A percentile compares a stretch with the other conserved stretches of the same genome.
These are phyloP conservation scores for Myotis planiceps DNA, from an alignment of 2,797 vertebrate genomes.

Conservation along the genomic window DNA sequence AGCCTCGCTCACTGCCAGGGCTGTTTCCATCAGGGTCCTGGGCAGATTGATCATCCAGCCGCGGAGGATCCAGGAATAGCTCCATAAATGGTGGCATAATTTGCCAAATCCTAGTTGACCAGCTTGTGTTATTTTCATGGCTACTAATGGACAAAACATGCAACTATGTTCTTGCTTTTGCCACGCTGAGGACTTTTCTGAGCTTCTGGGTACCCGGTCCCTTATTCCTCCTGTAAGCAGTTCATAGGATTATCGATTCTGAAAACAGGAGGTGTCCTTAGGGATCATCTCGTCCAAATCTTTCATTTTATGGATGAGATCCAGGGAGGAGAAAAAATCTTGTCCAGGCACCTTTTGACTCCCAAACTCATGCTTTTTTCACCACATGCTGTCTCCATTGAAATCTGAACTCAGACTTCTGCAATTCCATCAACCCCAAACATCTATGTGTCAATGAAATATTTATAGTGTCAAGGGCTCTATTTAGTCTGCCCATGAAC, in stretches of 20 bases:
- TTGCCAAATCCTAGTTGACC: not conserved
- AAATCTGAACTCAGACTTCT: not conserved
- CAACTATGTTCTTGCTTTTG: not conserved
- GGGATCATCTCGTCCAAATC: not conserved
- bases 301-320: not conserved
- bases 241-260: not conserved
- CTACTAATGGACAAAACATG: not conserved
- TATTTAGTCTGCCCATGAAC: not conserved
- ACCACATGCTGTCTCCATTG: not conserved
- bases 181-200: not conserved
- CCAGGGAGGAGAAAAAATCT: not conserved
- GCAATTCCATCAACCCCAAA: not conserved
- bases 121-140: not conserved
- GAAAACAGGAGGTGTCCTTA: not conserved
- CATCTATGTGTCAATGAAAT: not conserved
- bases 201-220: not conserved
- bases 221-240: not conserved
- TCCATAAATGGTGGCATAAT: not conserved
- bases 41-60: constrained; percentile 52
- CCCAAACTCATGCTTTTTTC: not conserved
- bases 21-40: constrained; percentile 74
- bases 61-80: constrained; percentile 57
- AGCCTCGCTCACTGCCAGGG: constrained; percentile 63
- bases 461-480: not conserved
- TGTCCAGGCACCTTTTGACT: not conserved